Conservation (phyloP, 2,797 vertebrate species). For the Pachyuromys duprasi region DNA sequence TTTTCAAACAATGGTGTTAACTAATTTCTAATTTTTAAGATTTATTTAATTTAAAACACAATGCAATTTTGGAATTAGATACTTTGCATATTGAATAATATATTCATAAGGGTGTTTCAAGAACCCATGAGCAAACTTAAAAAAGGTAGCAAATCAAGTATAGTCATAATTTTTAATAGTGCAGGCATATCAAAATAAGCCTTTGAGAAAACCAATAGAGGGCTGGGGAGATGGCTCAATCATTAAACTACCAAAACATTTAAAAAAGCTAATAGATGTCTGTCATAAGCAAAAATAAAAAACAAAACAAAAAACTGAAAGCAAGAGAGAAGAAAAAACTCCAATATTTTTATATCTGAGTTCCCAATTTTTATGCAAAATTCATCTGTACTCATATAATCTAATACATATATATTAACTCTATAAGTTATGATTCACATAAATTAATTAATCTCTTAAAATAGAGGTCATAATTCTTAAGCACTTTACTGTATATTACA, state of each 20-base stretch:
- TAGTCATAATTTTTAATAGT: neutral
- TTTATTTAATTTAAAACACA: constrained; percentile 30
- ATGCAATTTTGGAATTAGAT: neutral
- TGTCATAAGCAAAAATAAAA: neutral
- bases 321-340: neutral
- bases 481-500: neutral
- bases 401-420: neutral
- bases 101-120: neutral
- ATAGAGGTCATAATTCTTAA: neutral
- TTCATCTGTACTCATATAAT: neutral
- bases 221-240: neutral
- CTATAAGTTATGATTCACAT: neutral
- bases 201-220: neutral
- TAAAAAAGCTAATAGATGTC: neutral
- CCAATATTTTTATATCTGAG: neutral
- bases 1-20: neutral
- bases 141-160: constrained; percentile 28
- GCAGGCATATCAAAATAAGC: neutral
- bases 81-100: neutral
- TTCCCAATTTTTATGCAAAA: neutral
- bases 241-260: neutral
- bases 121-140: neutral
- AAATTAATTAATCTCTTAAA: neutral
- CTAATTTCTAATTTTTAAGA: constrained; percentile 52
- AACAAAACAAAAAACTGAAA: neutral